phyloP scores from a whole-genome alignment of 1,140 invertebrate genomes.

The Sycophila sp. region DNA sequence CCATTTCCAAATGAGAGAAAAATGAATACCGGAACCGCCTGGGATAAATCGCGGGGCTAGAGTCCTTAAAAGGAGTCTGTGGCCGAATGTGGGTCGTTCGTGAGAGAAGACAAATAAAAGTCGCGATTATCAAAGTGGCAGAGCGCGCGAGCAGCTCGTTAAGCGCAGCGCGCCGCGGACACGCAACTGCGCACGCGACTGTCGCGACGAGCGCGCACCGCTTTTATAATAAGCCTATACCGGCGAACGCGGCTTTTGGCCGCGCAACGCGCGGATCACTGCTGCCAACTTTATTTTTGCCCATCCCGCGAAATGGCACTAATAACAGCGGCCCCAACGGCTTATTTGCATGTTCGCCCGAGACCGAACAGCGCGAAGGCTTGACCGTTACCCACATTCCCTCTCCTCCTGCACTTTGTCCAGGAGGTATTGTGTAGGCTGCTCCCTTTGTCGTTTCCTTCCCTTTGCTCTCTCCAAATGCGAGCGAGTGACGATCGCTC shows the following conservation, averaged over 20 bases:
- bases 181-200: not conserved
- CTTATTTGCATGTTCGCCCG: not conserved
- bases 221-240: too few species aligned
- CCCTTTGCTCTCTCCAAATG: not conserved
- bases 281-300: not conserved
- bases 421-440: conserved; percentile 27
- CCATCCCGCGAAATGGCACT: not conserved
- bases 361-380: not conserved
- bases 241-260: too few species aligned
- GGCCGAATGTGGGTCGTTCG: not conserved
- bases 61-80: too few species aligned
- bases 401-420: conserved; percentile 32
- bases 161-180: too few species aligned
- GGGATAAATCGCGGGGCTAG: too few species aligned
- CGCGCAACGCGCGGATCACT: too few species aligned
- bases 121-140: not conserved
- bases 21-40: too few species aligned
- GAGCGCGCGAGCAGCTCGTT: not conserved
- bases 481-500: not conserved
- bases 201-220: too few species aligned
- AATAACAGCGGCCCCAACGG: not conserved
- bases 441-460: not conserved
- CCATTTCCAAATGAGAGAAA: too few species aligned
- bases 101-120: not conserved
- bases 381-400: conserved; percentile 50